Evolutionary conservation across 2,797 vertebrate species (phyloP), one percentile per base, ranked within the genome.

Genomic region (Intellagama lesueurii): DNA sequence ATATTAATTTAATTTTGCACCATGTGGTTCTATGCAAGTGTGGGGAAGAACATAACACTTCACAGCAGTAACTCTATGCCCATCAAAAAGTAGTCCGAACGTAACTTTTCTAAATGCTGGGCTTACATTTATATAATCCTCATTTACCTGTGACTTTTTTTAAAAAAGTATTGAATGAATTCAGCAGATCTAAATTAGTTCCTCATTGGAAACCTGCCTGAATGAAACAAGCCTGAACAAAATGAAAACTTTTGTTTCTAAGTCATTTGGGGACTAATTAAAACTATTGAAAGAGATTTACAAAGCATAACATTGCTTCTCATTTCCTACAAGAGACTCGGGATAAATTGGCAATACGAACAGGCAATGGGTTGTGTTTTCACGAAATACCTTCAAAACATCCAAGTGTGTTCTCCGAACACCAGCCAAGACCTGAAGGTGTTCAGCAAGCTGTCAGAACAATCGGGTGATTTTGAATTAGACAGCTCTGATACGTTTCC

Each of bases 261-360:
- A 78, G 91, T 93, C 47, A 32, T 93, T 94, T 94, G 49, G 47
- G 28, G 80, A 79, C 76, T 90, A 91, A 94, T 95, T 94, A 95
- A 92, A 95, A 91, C 75, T 86, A 94, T 91, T 95, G 91, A 93
- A 84, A 91, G 89, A 88, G 92, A 75, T 92, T 94, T 91, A 89
- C 72, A 93, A 95, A 91, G 91, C 90, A 90, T 94, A 91, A 96
- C 95, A 95, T 92, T 93, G 87, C 90, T 95, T 92, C 77, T 82
- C 75, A 5, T 88, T 86, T 91, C 88, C 80, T 3, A 28, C 78
- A 92, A 81, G 85, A 69, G 93, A 92, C 92, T 87, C 0, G 2
- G 88, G 83, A 32, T 90, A n/a, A 81, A 64, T 87, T 87, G 70
- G 28, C 47, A 83, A 79, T 40, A 91, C 78, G 0, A 0, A 32